These are phyloP conservation scores for Erpetoichthys calabaricus DNA, from an alignment of 2,797 vertebrate genomes.

Conservation along the genomic window DNA sequence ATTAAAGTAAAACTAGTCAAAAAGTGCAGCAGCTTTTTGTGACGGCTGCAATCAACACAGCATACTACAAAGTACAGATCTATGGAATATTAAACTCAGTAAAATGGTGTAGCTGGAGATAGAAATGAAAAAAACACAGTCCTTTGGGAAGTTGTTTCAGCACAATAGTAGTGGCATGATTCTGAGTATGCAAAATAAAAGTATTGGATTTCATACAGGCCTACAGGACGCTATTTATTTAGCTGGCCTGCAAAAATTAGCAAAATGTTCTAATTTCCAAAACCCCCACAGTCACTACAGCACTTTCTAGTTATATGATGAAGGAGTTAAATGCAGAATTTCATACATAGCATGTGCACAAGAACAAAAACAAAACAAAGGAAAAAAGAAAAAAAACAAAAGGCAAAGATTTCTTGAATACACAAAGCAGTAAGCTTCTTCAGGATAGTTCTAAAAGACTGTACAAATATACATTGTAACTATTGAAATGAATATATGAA, in stretches of 20 bases:
- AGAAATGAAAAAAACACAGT: slow-evolving; percentile 51
- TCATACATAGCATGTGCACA: slow-evolving; percentile 87
- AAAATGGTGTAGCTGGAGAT: slow-evolving; percentile 61
- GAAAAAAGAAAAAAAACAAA: slow-evolving; percentile 30
- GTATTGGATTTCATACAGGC: no score
- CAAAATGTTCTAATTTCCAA: slow-evolving; percentile 78
- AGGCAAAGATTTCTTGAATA: slow-evolving; percentile 70
- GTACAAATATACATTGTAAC: slow-evolving; percentile 97
- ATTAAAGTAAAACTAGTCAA: slow-evolving; percentile 54
- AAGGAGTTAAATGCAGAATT: slow-evolving; percentile 80
- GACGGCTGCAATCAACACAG: slow-evolving; percentile 56
- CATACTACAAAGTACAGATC: slow-evolving; percentile 66
- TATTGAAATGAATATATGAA: slow-evolving; percentile 76
- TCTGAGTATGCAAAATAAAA: slow-evolving; percentile 30
- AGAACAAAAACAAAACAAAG: slow-evolving; percentile 69
- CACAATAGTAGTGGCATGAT: slow-evolving; percentile 55
- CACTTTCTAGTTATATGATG: slow-evolving; percentile 77
- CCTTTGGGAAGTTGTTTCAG: slow-evolving; percentile 51
- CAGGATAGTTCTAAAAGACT: slow-evolving; percentile 95
- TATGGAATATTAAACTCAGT: slow-evolving; percentile 67
- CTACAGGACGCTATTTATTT: slow-evolving; percentile 60
- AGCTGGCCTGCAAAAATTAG: slow-evolving; percentile 78
- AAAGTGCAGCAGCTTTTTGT: slow-evolving; percentile 42
- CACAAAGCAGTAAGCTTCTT: slow-evolving; percentile 76
- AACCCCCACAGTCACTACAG: slow-evolving; percentile 74